A percentile compares a stretch with the other conserved stretches of the same genome.
Conservation (phyloP, 2,888 invertebrate species). For the Trichogramma dendrolimi region DNA sequence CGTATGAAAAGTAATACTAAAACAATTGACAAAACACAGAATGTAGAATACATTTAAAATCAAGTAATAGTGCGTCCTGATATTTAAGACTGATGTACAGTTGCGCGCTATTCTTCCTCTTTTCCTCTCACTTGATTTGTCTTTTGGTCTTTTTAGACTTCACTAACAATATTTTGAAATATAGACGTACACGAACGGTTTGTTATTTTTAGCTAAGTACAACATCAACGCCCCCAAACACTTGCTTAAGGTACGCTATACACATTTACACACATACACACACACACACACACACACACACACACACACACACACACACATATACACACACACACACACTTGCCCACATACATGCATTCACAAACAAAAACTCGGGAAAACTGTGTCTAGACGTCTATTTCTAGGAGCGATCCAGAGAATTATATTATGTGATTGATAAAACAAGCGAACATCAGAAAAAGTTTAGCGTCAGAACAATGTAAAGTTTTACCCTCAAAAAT, state of each 20-base stretch:
- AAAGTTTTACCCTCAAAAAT: conserved; percentile 10
- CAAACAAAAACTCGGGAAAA: too few species aligned
- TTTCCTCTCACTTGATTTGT: neutral
- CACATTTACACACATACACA: conserved; percentile 12
- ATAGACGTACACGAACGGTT: conserved; percentile 2
- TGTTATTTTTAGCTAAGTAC: too few species aligned
- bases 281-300: conserved; percentile 13
- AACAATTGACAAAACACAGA: too few species aligned
- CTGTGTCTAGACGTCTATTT: conserved; percentile 33
- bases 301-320: conserved; percentile 20
- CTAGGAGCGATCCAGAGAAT: conserved; percentile 33
- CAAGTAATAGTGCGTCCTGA: conserved; percentile 52
- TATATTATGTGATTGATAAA: conserved; percentile 4
- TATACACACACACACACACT: conserved; percentile 24
- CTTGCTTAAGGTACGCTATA: neutral
- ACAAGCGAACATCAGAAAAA: neutral
- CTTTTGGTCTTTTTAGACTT: conserved; percentile 6
- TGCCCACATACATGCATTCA: conserved; percentile 20
- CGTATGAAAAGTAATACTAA: too few species aligned
- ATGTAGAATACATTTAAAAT: too few species aligned
- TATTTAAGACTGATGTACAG: conserved; percentile 54
- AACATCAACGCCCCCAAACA: neutral
- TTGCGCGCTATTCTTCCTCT: conserved; percentile 50
- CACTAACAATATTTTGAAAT: conserved; percentile 19
- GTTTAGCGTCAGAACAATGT: neutral